A percentile compares a stretch with the other conserved stretches of the same genome.
These are phyloP conservation scores for Hippoglossus stenolepis DNA, from an alignment of 2,113 vertebrate genomes.

Conservation along the genomic window DNA sequence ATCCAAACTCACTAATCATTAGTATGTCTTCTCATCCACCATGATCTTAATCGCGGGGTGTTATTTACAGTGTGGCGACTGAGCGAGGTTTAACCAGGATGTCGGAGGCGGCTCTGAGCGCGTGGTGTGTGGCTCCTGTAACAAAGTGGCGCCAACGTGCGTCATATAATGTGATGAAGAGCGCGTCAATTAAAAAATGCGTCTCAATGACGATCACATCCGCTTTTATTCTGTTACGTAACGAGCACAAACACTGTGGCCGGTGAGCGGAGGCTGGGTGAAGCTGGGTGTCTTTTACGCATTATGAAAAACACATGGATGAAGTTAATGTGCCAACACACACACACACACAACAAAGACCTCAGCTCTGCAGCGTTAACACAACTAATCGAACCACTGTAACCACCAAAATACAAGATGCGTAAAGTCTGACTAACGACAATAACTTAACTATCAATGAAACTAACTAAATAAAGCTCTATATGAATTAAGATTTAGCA, in stretches of 20 bases:
- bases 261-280: not conserved
- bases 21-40: not conserved
- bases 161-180: constrained; percentile 72
- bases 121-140: not conserved
- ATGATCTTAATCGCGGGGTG: too few relatives aligned
- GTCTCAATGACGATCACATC: constrained; percentile 45
- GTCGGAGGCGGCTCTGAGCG: not conserved
- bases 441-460: not conserved
- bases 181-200: constrained; percentile 58
- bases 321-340: not conserved
- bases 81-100: too few relatives aligned
- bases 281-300: not conserved
- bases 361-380: not conserved
- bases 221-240: constrained; percentile 82
- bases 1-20: not conserved
- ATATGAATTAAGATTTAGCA: too few relatives aligned
- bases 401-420: not conserved
- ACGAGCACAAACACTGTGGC: constrained; percentile 66
- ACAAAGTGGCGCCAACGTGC: constrained; percentile 91
- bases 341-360: not conserved
- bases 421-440: not conserved
- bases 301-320: not conserved
- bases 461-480: too few relatives aligned
- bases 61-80: not conserved
- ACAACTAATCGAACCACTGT: not conserved